Evolutionary conservation across 2,797 vertebrate genomes (phyloP).

Genomic region (Leucoraja ocellata): DNA sequence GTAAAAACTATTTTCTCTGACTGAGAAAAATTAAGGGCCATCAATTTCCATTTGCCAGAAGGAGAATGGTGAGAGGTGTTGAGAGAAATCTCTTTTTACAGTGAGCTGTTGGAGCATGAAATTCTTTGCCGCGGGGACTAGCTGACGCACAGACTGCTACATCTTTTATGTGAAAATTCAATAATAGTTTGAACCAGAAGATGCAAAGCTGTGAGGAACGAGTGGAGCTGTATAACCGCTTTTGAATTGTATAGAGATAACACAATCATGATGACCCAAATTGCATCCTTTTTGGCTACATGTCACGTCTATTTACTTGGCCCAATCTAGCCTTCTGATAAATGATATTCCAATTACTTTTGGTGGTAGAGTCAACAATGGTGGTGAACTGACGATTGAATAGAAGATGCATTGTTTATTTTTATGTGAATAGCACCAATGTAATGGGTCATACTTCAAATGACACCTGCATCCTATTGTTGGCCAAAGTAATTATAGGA

Average conservation of each 20-base stretch:
- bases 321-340: background rate
- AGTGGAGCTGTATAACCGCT: background rate
- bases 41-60: background rate
- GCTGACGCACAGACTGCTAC: background rate
- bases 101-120: background rate
- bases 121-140: background rate
- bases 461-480: background rate
- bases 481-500: background rate
- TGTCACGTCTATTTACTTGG: background rate
- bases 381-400: background rate
- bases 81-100: background rate
- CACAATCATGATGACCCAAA: background rate
- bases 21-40: background rate
- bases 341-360: background rate
- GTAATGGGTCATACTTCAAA: background rate
- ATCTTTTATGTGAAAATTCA: background rate
- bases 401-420: background rate
- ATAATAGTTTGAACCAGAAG: background rate
- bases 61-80: background rate
- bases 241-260: background rate
- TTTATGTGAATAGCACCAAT: background rate
- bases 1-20: background rate
- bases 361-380: background rate
- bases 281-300: background rate
- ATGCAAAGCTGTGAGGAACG: background rate